phyloP scores from a whole-genome alignment of 2,888 invertebrate genomes.

The Subacronicta megacephala region DNA sequence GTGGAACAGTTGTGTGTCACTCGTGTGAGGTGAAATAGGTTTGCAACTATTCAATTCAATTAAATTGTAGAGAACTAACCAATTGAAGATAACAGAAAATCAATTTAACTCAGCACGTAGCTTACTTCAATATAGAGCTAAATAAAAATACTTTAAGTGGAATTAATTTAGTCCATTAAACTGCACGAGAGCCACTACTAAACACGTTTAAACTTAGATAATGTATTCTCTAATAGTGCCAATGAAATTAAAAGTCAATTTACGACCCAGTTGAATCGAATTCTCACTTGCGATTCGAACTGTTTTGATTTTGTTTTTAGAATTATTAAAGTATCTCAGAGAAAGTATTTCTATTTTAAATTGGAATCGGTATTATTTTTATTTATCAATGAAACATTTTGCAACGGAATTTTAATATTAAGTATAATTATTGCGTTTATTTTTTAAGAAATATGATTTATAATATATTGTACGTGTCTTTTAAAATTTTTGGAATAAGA shows the following conservation, averaged over 20 bases:
- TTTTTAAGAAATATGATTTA: too few species aligned
- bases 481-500: too few species aligned
- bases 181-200: slow-evolving; percentile 7
- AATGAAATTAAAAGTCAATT: slow-evolving; percentile 34
- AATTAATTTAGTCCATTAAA: slow-evolving; percentile 11
- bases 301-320: not conserved
- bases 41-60: not conserved
- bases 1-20: too few species aligned
- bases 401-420: too few species aligned
- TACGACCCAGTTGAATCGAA: slow-evolving; percentile 17
- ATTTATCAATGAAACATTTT: too few species aligned
- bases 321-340: not conserved
- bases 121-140: not conserved
- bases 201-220: slow-evolving; percentile 9
- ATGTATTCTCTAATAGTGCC: slow-evolving; percentile 1
- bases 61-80: not conserved
- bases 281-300: slow-evolving; percentile 4
- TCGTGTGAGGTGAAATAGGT: too few species aligned
- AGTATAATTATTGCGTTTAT: too few species aligned
- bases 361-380: too few species aligned
- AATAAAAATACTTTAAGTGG: slow-evolving; percentile 3
- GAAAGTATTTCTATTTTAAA: too few species aligned
- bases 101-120: not conserved
- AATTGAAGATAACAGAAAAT: not conserved
- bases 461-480: too few species aligned